Evolutionary conservation across 1,140 invertebrate genomes (phyloP).

Genomic region (Whitmania pigra): DNA sequence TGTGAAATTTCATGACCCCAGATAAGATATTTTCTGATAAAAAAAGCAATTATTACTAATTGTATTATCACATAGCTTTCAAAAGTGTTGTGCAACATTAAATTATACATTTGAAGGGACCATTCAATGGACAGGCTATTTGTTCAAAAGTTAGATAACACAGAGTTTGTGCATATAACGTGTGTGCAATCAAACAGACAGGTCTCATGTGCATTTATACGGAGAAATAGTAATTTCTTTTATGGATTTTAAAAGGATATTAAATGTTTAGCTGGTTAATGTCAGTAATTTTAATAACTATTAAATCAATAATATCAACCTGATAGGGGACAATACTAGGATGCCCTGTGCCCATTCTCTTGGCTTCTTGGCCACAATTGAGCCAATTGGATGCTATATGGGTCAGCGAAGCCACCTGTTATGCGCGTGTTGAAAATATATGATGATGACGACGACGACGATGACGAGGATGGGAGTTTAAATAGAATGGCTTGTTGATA

Average conservation of each 20-base stretch:
- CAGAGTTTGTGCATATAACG: no score
- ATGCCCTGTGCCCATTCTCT: slow-evolving; percentile 75
- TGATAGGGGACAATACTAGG: slow-evolving; percentile 89
- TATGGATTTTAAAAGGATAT: not conserved
- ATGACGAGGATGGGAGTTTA: not conserved
- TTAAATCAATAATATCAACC: slow-evolving; percentile 32
- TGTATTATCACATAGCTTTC: no score
- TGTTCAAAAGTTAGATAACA: no score
- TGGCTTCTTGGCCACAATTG: slow-evolving; percentile 62
- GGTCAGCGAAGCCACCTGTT: slow-evolving; percentile 61
- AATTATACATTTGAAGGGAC: no score
- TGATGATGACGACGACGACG: no score
- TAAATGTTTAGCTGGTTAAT: not conserved
- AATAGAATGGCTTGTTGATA: not conserved
- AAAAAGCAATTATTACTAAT: no score
- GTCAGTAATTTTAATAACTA: not conserved
- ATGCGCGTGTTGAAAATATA: not conserved
- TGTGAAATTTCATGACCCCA: no score
- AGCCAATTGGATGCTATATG: slow-evolving; percentile 82
- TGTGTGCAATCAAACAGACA: no score
- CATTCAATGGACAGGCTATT: no score
- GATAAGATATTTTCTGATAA: no score
- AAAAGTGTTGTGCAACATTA: no score
- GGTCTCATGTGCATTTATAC: no score
- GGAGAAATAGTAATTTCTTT: not conserved